Conservation (phyloP, 2,113 vertebrate species). For the Phalacrocorax carbo region DNA sequence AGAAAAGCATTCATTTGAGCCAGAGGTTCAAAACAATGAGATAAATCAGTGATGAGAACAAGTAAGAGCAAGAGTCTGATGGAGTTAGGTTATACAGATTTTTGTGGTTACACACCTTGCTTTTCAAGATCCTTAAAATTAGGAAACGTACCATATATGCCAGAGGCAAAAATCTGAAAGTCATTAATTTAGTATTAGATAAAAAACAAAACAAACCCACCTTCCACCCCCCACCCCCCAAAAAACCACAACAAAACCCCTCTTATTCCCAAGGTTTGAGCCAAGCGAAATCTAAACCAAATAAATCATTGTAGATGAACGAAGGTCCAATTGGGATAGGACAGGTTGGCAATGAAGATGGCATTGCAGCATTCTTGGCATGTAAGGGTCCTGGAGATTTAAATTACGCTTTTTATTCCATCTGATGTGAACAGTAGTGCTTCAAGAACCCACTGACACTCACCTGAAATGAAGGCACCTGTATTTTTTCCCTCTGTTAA, state of each 20-base stretch:
- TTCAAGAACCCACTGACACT: not conserved
- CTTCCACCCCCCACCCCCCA: no score
- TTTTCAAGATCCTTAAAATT: conserved; percentile 17
- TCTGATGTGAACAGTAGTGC: not conserved
- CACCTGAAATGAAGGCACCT: not conserved
- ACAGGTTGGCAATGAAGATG: not conserved
- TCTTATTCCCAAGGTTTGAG: not conserved
- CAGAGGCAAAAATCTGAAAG: not conserved
- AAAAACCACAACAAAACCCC: not conserved
- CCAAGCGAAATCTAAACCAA: not conserved
- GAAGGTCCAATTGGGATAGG: not conserved
- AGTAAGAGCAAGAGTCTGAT: not conserved
- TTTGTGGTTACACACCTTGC: not conserved
- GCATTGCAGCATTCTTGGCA: not conserved
- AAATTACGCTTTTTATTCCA: not conserved
- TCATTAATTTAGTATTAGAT: not conserved
- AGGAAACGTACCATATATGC: not conserved
- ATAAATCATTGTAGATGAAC: not conserved
- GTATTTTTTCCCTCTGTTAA: not conserved
- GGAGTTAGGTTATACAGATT: not conserved
- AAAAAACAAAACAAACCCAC: not conserved
- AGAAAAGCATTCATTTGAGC: not conserved
- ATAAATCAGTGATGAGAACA: not conserved
- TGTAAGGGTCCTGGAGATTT: not conserved
- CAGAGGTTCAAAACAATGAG: not conserved